phyloP scores from a whole-genome alignment of 2,888 invertebrate genomes.

The Clistopyga incitator region DNA sequence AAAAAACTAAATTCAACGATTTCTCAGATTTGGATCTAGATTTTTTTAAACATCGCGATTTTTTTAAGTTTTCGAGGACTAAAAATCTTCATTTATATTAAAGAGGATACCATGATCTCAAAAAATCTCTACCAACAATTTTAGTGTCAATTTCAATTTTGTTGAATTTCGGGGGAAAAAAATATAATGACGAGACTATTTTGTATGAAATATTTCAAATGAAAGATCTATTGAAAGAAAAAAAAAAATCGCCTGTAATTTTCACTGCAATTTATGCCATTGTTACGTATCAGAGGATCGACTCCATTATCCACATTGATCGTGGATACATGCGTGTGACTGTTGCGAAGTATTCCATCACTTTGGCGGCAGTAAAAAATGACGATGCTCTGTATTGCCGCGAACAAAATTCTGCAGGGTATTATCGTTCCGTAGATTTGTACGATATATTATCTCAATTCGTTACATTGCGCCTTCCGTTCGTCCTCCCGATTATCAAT shows the following conservation, averaged over 20 bases:
- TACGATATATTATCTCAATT: slow-evolving; percentile 60
- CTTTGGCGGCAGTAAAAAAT: slow-evolving; percentile 4
- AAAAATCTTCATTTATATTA: no score
- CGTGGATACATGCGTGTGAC: neutral
- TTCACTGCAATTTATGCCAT: neutral
- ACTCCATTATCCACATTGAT: neutral
- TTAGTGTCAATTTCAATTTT: neutral
- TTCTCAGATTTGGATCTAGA: no score
- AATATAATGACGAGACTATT: neutral
- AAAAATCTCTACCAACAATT: no score
- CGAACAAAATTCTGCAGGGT: neutral
- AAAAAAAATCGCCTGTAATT: neutral
- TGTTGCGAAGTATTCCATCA: slow-evolving; percentile 18
- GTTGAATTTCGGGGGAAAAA: neutral
- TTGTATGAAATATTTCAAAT: neutral
- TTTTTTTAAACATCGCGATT: no score
- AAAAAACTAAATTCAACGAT: no score
- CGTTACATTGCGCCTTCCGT: slow-evolving; percentile 52
- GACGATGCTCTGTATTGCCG: neutral
- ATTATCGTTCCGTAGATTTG: slow-evolving; percentile 10
- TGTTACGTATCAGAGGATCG: neutral
- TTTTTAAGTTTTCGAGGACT: no score
- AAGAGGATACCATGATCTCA: no score
- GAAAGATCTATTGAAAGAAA: neutral
- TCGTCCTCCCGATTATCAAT: slow-evolving; percentile 70